Conservation (phyloP, 2,888 invertebrate genomes). For the Lochmaea crataegi region DNA sequence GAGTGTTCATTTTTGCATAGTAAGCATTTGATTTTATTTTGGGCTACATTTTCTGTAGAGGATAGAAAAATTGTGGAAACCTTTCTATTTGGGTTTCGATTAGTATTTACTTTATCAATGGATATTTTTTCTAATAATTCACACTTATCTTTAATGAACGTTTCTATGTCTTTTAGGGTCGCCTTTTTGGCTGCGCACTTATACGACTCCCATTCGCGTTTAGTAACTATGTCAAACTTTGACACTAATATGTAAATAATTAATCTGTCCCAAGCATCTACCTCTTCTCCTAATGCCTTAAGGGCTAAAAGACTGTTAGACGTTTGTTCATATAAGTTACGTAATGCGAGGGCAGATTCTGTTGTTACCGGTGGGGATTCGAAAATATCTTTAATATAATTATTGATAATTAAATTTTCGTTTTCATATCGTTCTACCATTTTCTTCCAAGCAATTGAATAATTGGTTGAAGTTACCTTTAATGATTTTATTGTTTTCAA, state of each 20-base stretch:
- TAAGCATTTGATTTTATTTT: background rate
- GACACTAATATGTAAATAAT: too few relatives aligned
- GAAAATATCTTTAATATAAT: background rate
- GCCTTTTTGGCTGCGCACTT: background rate
- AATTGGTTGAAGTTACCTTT: background rate
- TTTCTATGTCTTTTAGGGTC: background rate
- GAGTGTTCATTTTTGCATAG: background rate
- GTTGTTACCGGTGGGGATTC: background rate
- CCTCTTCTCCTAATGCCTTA: too few relatives aligned
- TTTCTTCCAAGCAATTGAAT: background rate
- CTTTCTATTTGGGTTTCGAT: background rate
- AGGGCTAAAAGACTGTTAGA: background rate
- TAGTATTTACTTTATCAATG: background rate
- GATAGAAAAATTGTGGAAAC: background rate
- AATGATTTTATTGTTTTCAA: constrained; percentile 6
- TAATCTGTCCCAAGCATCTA: too few relatives aligned
- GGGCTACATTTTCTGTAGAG: background rate
- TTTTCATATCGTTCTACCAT: constrained; percentile 5
- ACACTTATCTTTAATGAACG: background rate
- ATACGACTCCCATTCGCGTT: too few relatives aligned
- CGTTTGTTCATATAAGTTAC: constrained; percentile 8
- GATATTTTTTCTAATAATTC: background rate
- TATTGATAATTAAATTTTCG: background rate
- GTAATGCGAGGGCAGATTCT: constrained; percentile 3
- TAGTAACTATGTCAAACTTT: too few relatives aligned